Conservation (phyloP, 2,113 vertebrate genomes). For the Toxotes jaculatrix region DNA sequence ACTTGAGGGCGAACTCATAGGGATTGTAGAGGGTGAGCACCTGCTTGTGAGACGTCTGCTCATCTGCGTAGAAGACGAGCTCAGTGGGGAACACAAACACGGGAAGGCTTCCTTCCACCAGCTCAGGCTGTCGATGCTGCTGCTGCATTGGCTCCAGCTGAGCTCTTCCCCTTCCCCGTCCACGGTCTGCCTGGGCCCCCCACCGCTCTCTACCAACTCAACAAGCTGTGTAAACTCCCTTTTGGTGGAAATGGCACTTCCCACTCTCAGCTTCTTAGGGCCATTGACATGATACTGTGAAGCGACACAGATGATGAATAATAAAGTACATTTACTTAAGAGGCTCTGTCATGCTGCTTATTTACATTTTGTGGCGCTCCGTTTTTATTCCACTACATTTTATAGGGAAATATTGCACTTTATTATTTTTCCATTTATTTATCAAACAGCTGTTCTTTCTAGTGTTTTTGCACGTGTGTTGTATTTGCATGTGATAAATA, state of each 20-base stretch:
- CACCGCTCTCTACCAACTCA: conserved; percentile 52
- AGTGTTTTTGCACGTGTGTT: neutral
- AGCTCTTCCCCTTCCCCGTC: conserved; percentile 85
- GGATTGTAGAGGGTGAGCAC: conserved; percentile 99
- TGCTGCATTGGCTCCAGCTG: conserved; percentile 98
- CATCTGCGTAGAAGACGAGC: conserved; percentile 97
- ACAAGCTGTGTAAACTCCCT: conserved; percentile 47
- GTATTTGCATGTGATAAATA: neutral
- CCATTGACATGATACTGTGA: conserved; percentile 66
- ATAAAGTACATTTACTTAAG: neutral
- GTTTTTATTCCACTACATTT: neutral
- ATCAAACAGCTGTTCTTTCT: neutral
- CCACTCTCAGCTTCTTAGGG: conserved; percentile 70
- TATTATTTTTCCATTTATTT: neutral
- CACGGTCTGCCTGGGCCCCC: conserved; percentile 68
- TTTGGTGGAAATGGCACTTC: conserved; percentile 48
- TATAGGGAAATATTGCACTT: neutral
- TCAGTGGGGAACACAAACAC: conserved; percentile 99
- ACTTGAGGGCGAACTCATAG: conserved; percentile 99
- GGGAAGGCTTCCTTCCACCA: conserved; percentile 99
- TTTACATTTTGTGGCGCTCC: neutral
- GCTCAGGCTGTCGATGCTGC: conserved; percentile 97
- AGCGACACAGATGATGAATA: neutral
- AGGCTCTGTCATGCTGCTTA: neutral
- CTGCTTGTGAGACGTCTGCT: conserved; percentile 98